Conservation (phyloP, 2,888 invertebrate genomes). For the Rhodophaea formosa region DNA sequence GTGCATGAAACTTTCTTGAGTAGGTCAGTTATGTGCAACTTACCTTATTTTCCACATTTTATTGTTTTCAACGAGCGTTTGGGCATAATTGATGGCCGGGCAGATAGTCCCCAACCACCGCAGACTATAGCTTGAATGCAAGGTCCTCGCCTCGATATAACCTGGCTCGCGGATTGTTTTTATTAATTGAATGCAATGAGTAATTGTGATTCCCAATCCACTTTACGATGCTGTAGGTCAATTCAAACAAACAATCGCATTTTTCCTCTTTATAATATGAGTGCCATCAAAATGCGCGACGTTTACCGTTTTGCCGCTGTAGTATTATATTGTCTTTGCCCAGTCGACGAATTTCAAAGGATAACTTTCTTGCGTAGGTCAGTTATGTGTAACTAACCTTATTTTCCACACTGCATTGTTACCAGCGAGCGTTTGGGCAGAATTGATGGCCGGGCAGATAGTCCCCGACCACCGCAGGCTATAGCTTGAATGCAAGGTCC, state of each 20-base stretch:
- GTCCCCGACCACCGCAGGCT: constrained; percentile 37
- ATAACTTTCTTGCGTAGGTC: constrained; percentile 29
- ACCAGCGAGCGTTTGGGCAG: constrained; percentile 47
- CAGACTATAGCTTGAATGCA: constrained; percentile 34
- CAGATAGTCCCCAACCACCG: constrained; percentile 46
- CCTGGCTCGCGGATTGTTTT: constrained; percentile 24
- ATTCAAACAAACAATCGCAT: neutral
- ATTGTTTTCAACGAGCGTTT: constrained; percentile 56
- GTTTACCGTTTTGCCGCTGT: no score
- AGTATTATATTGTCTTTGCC: no score
- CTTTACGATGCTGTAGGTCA: constrained; percentile 21
- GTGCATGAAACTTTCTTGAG: constrained; percentile 35
- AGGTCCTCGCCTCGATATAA: constrained; percentile 25
- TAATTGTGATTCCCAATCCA: constrained; percentile 25
- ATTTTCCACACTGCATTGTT: constrained; percentile 62
- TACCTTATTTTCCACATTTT: constrained; percentile 46
- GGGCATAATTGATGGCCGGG: constrained; percentile 54
- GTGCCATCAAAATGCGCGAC: no score
- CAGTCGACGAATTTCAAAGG: no score
- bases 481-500: constrained; percentile 36
- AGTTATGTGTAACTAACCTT: neutral
- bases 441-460: constrained; percentile 56
- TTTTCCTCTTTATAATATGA: no score
- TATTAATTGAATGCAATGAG: constrained; percentile 34
- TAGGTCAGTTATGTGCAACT: neutral